Conservation (phyloP, 2,797 vertebrate species). For the Poecilia picta region DNA sequence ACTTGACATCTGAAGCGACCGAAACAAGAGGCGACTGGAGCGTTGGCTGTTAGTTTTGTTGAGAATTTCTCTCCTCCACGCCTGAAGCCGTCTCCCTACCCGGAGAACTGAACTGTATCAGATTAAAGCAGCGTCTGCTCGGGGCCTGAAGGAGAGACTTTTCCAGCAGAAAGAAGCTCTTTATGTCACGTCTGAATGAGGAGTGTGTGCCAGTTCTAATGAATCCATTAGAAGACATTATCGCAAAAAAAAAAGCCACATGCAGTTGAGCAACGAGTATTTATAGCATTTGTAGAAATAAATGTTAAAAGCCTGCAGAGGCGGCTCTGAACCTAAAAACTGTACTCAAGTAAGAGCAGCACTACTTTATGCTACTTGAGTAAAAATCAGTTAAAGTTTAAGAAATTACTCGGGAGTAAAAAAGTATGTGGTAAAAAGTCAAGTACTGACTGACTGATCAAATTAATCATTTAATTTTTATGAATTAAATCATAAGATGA, state of each 20-base stretch:
- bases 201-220: slow-evolving; percentile 12
- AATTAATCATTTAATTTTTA: too few relatives aligned
- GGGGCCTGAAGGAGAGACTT: slow-evolving; percentile 26
- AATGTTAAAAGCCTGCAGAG: slow-evolving; percentile 7
- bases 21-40: slow-evolving; percentile 21
- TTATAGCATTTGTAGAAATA: slow-evolving; percentile 32
- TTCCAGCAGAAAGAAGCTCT: slow-evolving; percentile 22
- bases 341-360: too few relatives aligned
- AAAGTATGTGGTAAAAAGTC: too few relatives aligned
- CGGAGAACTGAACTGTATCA: slow-evolving; percentile 32
- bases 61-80: slow-evolving; percentile 31
- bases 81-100: slow-evolving; percentile 9
- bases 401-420: too few relatives aligned
- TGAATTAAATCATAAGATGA: too few relatives aligned
- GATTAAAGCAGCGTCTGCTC: slow-evolving; percentile 29
- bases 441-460: too few relatives aligned
- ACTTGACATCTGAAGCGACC: slow-evolving; percentile 31
- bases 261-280: slow-evolving; percentile 23
- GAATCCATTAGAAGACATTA: slow-evolving; percentile 17
- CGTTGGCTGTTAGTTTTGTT: slow-evolving; percentile 15
- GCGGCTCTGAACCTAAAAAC: too few relatives aligned
- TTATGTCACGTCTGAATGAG: slow-evolving; percentile 20
- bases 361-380: too few relatives aligned
- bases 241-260: slow-evolving; percentile 7
- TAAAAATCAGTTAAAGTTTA: too few relatives aligned